Evolutionary conservation across 2,113 vertebrate genomes (phyloP).

Genomic region (Syrrhaptes paradoxus): DNA sequence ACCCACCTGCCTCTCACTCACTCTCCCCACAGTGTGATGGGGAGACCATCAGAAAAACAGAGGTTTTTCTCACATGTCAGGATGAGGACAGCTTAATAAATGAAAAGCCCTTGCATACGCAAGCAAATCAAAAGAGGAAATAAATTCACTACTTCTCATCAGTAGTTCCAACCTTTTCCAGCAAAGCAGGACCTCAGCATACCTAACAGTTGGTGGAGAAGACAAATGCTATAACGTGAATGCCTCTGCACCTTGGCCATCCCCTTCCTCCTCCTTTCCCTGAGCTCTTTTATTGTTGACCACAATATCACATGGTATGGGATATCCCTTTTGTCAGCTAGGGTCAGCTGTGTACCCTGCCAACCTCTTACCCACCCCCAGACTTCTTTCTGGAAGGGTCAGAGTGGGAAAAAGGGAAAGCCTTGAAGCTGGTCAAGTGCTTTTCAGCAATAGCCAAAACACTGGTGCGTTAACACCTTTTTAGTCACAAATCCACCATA

Average conservation of each 20-base stretch:
- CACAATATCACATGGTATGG: rapidly evolving
- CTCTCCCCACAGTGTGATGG: not conserved
- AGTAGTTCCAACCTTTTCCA: not conserved
- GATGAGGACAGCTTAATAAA: not conserved
- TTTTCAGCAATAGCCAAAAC: not conserved
- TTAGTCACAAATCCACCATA: not conserved
- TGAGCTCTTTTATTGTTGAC: not conserved
- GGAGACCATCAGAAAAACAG: not conserved
- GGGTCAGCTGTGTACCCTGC: not conserved
- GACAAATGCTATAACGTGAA: not conserved
- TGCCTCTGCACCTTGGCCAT: too few species aligned
- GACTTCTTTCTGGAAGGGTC: not conserved
- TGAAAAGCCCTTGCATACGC: rapidly evolving
- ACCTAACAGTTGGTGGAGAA: not conserved
- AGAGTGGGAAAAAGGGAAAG: not conserved
- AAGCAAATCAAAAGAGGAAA: not conserved
- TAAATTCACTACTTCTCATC: not conserved
- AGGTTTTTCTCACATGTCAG: not conserved
- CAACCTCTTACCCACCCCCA: not conserved
- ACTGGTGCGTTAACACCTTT: not conserved
- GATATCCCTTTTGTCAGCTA: too few species aligned
- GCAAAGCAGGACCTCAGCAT: not conserved
- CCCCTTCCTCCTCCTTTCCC: not conserved
- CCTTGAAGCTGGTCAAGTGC: not conserved
- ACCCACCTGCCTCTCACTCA: not conserved